These are phyloP conservation scores for Lasioglossum baleicum DNA, from an alignment of 1,140 invertebrate species.

Conservation along the genomic window DNA sequence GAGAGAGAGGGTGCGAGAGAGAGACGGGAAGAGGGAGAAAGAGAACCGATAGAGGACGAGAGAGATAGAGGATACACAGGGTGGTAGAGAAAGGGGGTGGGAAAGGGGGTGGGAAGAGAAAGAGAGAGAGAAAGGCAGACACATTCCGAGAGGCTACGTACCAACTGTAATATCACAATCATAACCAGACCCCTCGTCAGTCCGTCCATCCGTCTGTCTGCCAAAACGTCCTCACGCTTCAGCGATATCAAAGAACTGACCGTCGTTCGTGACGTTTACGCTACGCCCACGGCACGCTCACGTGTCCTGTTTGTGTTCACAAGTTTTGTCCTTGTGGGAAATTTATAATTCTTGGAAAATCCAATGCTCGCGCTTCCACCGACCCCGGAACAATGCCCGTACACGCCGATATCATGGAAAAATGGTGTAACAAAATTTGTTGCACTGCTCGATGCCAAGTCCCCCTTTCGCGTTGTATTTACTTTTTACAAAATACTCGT, in stretches of 20 bases:
- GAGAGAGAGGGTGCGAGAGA: no score
- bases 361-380: no score
- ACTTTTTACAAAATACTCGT: no score
- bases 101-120: background rate
- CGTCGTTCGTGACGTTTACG: conserved; percentile 63
- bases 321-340: conserved; percentile 40
- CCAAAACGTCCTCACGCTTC: conserved; percentile 75
- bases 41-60: background rate
- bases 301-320: conserved; percentile 49
- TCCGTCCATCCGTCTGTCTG: conserved; percentile 64
- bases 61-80: conserved; percentile 8
- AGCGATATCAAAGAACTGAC: conserved; percentile 75
- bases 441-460: no score
- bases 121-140: conserved; percentile 34
- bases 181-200: conserved; percentile 74
- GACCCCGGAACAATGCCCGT: background rate
- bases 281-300: conserved; percentile 43
- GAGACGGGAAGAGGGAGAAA: conserved; percentile 14
- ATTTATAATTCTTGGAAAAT: conserved; percentile 11
- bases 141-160: conserved; percentile 73
- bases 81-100: conserved; percentile 1
- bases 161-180: conserved; percentile 78
- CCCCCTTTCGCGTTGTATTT: no score
- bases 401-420: no score
- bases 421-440: no score